Conservation (phyloP, 2,888 invertebrate species). For the Ormyrus labotus region DNA sequence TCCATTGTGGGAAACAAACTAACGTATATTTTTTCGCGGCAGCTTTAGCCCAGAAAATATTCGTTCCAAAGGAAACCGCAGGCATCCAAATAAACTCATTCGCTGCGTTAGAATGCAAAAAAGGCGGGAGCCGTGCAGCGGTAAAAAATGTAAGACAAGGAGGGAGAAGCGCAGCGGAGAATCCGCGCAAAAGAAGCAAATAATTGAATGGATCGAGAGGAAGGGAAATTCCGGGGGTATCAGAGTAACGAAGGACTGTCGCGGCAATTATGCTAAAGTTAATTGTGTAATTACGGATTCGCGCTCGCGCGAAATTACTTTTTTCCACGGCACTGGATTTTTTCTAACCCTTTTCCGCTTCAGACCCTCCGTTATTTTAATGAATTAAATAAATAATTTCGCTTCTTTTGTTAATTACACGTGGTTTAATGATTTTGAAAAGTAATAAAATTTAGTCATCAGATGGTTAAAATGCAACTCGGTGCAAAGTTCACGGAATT, state of each 20-base stretch:
- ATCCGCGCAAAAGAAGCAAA: conserved; percentile 32
- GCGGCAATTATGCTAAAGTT: conserved; percentile 52
- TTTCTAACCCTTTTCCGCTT: too few species aligned
- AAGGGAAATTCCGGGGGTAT: not conserved
- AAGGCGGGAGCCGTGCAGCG: not conserved
- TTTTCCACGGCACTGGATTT: not conserved
- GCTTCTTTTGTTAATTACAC: too few species aligned
- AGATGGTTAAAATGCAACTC: too few species aligned
- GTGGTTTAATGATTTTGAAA: too few species aligned
- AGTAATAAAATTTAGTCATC: too few species aligned
- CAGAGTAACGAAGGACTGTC: conserved; percentile 35
- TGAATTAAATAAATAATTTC: too few species aligned
- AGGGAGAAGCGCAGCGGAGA: conserved; percentile 2
- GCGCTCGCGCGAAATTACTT: conserved; percentile 28
- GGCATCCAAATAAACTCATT: conserved; percentile 42
- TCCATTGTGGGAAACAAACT: conserved; percentile 11
- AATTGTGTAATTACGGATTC: conserved; percentile 53
- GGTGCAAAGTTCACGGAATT: too few species aligned
- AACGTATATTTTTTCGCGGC: conserved; percentile 23
- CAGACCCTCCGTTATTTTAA: too few species aligned
- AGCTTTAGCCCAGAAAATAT: conserved; percentile 35
- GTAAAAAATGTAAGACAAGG: conserved; percentile 17
- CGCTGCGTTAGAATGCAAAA: conserved; percentile 38
- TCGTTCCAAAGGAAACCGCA: not conserved
- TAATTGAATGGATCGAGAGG: conserved; percentile 37